A percentile compares a stretch with the other conserved stretches of the same genome.
Evolutionary conservation across 1,140 invertebrate species (phyloP).

Genomic region (Cydia pomonella): DNA sequence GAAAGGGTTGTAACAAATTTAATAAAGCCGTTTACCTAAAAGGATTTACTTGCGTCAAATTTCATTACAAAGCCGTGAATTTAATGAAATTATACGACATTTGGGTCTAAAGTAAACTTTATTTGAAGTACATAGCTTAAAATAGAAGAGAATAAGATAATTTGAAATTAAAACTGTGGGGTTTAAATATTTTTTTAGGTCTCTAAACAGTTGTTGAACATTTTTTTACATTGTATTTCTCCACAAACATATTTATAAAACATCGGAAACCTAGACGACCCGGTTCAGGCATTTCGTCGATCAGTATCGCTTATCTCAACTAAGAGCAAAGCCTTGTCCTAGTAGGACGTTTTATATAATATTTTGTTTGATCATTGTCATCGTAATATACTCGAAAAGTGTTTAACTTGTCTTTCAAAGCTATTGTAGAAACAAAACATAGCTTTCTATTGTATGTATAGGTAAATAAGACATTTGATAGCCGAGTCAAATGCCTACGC

Average conservation of each 20-base stretch:
- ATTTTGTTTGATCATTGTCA: background rate
- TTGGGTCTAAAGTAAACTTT: conserved; percentile 12
- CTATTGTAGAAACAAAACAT: background rate
- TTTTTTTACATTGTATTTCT: background rate
- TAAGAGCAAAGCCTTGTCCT: conserved; percentile 13
- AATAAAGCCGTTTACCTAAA: conserved; percentile 24
- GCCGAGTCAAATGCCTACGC: too few species aligned
- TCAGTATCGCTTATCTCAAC: conserved; percentile 11
- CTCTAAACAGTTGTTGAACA: too few species aligned
- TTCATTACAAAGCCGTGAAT: conserved; percentile 23
- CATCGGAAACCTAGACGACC: background rate
- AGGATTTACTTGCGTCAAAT: conserved; percentile 29
- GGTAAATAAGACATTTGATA: too few species aligned
- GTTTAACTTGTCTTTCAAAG: background rate
- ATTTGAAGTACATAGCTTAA: background rate
- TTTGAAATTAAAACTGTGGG: too few species aligned
- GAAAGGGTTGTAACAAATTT: conserved; percentile 31
- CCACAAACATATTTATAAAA: background rate
- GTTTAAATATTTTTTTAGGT: too few species aligned
- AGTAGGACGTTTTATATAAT: background rate
- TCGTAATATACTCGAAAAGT: background rate
- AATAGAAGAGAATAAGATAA: background rate
- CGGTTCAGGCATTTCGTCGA: background rate
- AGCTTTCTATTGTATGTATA: too few species aligned
- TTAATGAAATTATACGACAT: conserved; percentile 19